Evolutionary conservation across 2,113 vertebrate species (phyloP).

Genomic region (Mus musculus): DNA sequence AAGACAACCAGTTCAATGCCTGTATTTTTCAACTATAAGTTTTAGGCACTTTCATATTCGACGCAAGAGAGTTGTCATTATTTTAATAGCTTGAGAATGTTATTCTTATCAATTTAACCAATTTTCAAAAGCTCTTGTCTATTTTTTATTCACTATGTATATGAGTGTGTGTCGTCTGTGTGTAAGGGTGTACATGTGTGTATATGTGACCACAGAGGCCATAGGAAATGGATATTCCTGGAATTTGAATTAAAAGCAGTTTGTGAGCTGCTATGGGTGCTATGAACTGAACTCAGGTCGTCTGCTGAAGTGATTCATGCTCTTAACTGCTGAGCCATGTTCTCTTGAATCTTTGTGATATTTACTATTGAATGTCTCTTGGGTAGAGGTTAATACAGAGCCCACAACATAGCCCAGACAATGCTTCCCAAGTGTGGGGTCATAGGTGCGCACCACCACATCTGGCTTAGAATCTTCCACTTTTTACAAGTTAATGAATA

Average conservation of each 20-base stretch:
- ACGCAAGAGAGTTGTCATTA: background rate
- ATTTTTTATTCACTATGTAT: background rate
- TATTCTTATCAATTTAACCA: background rate
- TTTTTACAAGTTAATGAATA: background rate
- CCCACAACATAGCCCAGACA: background rate
- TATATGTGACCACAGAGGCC: background rate
- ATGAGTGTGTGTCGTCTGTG: background rate
- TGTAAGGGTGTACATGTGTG: background rate
- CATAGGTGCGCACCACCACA: background rate
- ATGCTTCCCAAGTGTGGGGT: background rate
- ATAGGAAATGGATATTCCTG: background rate
- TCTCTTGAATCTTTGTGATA: background rate
- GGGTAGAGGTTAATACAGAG: background rate
- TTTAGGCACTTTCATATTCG: background rate
- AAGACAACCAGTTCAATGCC: background rate
- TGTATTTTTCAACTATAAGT: background rate
- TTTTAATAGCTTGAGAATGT: slow-evolving; percentile 23
- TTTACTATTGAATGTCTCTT: background rate
- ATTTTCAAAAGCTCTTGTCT: slow-evolving; percentile 35
- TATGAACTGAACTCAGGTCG: background rate
- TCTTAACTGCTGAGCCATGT: background rate
- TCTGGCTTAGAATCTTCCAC: background rate
- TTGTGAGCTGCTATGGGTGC: background rate
- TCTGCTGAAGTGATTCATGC: background rate
- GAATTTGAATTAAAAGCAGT: background rate